phyloP scores from a whole-genome alignment of 2,113 vertebrate species.

The Promerops cafer region DNA sequence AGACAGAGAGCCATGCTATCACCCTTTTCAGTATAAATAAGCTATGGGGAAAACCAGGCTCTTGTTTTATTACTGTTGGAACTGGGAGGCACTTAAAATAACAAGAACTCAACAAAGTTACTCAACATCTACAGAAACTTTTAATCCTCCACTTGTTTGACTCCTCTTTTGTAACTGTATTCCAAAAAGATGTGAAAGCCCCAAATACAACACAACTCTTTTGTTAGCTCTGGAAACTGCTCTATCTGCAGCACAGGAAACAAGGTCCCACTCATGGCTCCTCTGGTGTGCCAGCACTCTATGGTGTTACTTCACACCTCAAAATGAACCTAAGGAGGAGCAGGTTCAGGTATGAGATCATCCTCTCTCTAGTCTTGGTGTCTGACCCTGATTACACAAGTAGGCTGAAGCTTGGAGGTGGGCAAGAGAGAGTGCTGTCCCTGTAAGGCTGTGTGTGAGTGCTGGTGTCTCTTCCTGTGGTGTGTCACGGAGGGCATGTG shows the following conservation, averaged over 20 bases:
- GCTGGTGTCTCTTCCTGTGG: accelerated
- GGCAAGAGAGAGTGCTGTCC: not conserved
- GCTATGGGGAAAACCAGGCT: not conserved
- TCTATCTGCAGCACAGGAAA: not conserved
- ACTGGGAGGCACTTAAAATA: not conserved
- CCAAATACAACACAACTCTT: not conserved
- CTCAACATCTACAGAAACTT: not conserved
- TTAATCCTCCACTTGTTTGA: not conserved
- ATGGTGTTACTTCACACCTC: not conserved
- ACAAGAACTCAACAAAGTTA: not conserved
- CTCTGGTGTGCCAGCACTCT: not conserved
- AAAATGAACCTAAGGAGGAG: not conserved
- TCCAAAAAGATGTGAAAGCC: not conserved
- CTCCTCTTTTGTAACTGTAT: not conserved
- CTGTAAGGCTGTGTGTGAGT: no score
- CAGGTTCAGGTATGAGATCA: not conserved
- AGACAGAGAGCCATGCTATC: not conserved
- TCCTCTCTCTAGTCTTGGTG: not conserved
- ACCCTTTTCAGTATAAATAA: not conserved
- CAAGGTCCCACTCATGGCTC: not conserved
- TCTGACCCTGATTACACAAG: not conserved
- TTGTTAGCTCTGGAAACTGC: not conserved
- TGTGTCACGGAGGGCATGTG: accelerated
- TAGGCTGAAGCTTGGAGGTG: not conserved
- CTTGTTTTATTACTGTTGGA: not conserved